Conservation (phyloP, 2,797 vertebrate genomes). For the Labeo calbasu region DNA sequence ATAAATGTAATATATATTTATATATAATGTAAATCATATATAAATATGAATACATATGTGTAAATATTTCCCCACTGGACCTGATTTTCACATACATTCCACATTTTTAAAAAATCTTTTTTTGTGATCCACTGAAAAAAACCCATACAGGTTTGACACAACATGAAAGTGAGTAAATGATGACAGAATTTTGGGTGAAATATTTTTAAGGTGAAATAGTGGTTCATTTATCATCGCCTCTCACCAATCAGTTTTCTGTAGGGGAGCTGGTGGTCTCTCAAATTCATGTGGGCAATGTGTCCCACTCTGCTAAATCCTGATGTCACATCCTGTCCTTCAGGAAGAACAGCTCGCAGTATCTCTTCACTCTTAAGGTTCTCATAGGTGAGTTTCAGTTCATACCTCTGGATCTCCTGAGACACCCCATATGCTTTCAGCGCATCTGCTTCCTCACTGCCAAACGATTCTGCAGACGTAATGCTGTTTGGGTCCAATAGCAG, state of each 20-base stretch:
- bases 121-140: not conserved
- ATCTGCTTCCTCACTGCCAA: slow-evolving; percentile 79
- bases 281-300: slow-evolving; percentile 95
- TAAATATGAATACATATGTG: no score
- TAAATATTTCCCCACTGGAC: no score
- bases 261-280: slow-evolving; percentile 92
- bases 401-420: slow-evolving; percentile 74
- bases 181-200: not conserved
- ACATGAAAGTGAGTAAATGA: not conserved
- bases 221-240: slow-evolving; percentile 48
- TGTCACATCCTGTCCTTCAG: slow-evolving; percentile 89
- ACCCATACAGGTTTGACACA: not conserved
- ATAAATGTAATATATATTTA: no score
- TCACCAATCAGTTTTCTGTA: slow-evolving; percentile 93
- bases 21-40: no score
- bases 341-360: slow-evolving; percentile 91
- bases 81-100: no score
- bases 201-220: not conserved
- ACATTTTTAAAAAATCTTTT: no score
- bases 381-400: slow-evolving; percentile 85
- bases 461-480: slow-evolving; percentile 72
- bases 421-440: slow-evolving; percentile 79
- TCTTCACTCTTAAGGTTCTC: slow-evolving; percentile 93
- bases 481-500: slow-evolving; percentile 88
- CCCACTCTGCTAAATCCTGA: slow-evolving; percentile 93